Evolutionary conservation across 2,113 vertebrate genomes (phyloP).

Genomic region (Propithecus coquereli): DNA sequence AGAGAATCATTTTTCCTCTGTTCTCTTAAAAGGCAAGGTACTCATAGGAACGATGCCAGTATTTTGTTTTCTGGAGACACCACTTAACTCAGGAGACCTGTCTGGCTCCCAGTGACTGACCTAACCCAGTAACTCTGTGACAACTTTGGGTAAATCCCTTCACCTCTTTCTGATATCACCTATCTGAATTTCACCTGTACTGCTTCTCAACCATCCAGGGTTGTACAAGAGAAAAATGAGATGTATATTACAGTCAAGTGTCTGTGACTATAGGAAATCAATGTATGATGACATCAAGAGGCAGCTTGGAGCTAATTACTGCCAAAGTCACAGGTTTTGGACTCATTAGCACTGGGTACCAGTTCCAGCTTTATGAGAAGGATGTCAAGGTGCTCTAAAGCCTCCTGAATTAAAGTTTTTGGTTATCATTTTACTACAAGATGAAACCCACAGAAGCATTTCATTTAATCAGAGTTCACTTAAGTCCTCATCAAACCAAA

Average conservation of each 20-base stretch:
- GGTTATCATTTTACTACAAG: background rate
- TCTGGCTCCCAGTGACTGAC: background rate
- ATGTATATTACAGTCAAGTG: background rate
- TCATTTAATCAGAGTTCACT: background rate
- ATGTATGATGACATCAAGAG: background rate
- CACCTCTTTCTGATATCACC: background rate
- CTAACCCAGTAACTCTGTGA: background rate
- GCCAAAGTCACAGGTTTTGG: background rate
- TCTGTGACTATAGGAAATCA: background rate
- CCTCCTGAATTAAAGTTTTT: background rate
- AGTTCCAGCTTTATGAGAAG: slow-evolving; percentile 4
- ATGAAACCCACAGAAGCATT: background rate
- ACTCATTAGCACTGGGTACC: background rate
- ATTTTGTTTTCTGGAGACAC: slow-evolving; percentile 6
- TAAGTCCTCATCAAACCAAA: background rate
- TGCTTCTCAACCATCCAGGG: background rate
- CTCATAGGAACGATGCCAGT: background rate
- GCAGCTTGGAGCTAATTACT: background rate
- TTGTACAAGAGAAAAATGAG: slow-evolving; percentile 3
- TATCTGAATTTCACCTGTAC: background rate
- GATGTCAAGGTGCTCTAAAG: background rate
- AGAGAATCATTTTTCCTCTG: background rate
- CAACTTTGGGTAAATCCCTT: background rate
- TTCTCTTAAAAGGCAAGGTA: background rate
- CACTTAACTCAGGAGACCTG: background rate